phyloP scores from a whole-genome alignment of 2,113 vertebrate genomes.

The Eubucco bourcierii region DNA sequence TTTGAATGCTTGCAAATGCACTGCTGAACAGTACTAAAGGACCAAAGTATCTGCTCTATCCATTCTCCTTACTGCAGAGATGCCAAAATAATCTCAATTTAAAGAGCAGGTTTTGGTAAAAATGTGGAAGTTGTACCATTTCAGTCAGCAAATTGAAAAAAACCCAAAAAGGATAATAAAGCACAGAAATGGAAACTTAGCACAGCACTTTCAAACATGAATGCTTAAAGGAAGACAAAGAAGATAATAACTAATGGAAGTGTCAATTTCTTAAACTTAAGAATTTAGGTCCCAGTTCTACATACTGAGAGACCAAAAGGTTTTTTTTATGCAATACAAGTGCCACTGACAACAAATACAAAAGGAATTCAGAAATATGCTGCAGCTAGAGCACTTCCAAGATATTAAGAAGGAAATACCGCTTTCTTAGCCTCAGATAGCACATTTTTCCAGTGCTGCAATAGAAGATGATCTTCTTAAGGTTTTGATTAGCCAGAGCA shows the following conservation, averaged over 20 bases:
- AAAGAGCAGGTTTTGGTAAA: not conserved
- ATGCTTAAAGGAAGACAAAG: not conserved
- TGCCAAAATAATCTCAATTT: not conserved
- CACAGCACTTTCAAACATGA: not conserved
- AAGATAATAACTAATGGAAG: not conserved
- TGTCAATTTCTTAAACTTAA: too few species aligned
- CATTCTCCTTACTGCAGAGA: not conserved
- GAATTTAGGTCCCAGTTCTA: not conserved
- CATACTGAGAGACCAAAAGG: not conserved
- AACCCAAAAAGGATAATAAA: fast-evolving
- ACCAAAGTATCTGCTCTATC: not conserved
- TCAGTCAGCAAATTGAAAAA: not conserved
- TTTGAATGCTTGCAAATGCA: not conserved
- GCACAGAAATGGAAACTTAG: not conserved
- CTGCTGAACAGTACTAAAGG: not conserved
- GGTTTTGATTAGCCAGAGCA: not conserved
- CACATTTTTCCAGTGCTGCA: not conserved
- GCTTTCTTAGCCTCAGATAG: not conserved
- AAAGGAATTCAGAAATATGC: not conserved
- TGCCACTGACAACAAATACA: not conserved
- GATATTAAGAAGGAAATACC: not conserved
- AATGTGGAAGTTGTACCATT: not conserved
- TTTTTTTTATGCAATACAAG: not conserved
- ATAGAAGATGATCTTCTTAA: not conserved
- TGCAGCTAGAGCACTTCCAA: not conserved